Evolutionary conservation across 2,888 invertebrate genomes (phyloP), one percentile per base, ranked within the genome.

Genomic region (Agrilus mali): DNA sequence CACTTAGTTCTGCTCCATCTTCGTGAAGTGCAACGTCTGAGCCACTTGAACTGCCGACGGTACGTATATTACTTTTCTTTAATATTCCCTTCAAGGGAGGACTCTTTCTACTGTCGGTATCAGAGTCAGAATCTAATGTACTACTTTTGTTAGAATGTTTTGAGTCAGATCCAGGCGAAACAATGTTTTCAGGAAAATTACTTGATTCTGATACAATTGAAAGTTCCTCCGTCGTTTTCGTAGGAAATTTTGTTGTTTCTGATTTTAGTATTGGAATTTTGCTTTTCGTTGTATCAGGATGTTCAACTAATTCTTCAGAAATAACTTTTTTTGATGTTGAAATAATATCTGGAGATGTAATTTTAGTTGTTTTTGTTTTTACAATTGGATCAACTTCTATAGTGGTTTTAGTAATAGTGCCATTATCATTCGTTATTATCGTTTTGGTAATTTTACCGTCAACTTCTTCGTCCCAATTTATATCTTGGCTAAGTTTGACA

Each of bases 1-100:
- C 75, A 59, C 76, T 76, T 48, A 75, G 67, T 56, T 77, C 77
- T 37, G 74, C 74, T 44, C 77, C 78, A 46, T 66, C 68, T 63
- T 78, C 78, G 60, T 77, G 77, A 47, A 78, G 66, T 46, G 78
- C 78, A 45, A 77, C 69, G 59, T 78, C 78, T 32, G 77, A 77
- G 42, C 76, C 77, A 57, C 77, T 77, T 47, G 77, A 77, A 56
- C 76, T 77, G 52, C 76, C 76, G 44, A 75, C 60, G 33, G 74
- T 73, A 57, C 72, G 66, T 54, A 64, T 17, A 20, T 47, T 50
- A 34, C 53, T 56, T 52, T 64, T 67, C 55, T 66, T 67, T 47
- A 66, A 52, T 38, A 65, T 65, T 8, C 66, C 62, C 51, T 63
- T 65, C 42, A 65, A 46, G 27, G 62, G 63, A n/a, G 63, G 61